These are phyloP conservation scores for Exephanes ischioxanthus DNA, from an alignment of 2,888 invertebrate species.

Conservation along the genomic window DNA sequence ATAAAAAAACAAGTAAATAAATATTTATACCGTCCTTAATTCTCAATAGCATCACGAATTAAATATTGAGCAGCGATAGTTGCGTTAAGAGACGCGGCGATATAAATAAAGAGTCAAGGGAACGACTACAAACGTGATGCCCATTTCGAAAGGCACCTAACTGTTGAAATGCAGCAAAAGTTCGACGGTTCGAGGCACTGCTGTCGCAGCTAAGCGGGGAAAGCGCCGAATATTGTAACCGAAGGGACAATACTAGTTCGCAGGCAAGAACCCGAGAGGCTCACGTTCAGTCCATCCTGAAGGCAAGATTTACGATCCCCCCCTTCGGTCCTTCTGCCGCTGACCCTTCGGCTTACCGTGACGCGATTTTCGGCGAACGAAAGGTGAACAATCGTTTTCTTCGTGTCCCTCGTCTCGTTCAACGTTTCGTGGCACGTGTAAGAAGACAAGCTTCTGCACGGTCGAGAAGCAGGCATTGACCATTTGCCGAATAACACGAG, in stretches of 20 bases:
- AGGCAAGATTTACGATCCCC: constrained; percentile 61
- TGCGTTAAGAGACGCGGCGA: constrained; percentile 12
- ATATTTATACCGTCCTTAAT: background rate
- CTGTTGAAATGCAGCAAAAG: constrained; percentile 37
- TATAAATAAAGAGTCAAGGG: constrained; percentile 36
- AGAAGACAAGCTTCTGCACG: constrained; percentile 1
- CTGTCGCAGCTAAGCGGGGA: constrained; percentile 8
- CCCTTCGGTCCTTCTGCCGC: constrained; percentile 48
- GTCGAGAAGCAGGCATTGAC: constrained; percentile 21
- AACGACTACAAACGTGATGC: constrained; percentile 55
- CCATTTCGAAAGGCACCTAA: constrained; percentile 50
- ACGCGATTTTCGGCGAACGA: constrained; percentile 49
- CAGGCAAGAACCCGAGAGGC: constrained; percentile 34
- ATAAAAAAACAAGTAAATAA: no score
- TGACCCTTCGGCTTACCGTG: constrained; percentile 59
- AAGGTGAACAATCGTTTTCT: constrained; percentile 62
- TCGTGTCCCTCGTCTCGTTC: constrained; percentile 7
- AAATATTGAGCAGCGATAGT: constrained; percentile 49
- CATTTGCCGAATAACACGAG: constrained; percentile 24
- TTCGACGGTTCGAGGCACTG: constrained; percentile 28
- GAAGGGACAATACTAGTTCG: constrained; percentile 61
- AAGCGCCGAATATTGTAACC: constrained; percentile 36
- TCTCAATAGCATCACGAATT: constrained; percentile 3
- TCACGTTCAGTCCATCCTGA: constrained; percentile 53
- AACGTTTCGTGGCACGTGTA: background rate